A percentile compares a stretch with the other conserved stretches of the same genome.
phyloP scores from a whole-genome alignment of 2,113 vertebrate species.

The Spilogale gracilis region DNA sequence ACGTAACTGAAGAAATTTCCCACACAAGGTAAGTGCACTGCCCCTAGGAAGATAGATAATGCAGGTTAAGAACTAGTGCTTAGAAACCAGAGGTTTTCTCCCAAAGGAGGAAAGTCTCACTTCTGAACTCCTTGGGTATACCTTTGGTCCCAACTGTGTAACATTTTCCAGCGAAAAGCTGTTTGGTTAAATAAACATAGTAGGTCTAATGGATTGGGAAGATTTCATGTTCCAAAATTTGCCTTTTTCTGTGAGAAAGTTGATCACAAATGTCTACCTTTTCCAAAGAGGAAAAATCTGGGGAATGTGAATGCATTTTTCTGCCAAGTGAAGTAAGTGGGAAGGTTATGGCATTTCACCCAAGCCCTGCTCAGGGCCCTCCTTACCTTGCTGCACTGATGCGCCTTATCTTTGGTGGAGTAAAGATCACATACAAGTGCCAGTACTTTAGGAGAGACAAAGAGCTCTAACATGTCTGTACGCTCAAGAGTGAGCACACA shows the following conservation, averaged over 20 bases:
- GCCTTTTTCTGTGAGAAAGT: neutral
- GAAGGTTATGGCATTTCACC: neutral
- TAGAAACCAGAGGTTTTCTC: neutral
- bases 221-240: neutral
- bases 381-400: too few relatives aligned
- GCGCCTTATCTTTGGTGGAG: neutral
- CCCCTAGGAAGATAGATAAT: neutral
- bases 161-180: neutral
- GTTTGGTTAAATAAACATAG: neutral
- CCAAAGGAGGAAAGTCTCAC: neutral
- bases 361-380: neutral
- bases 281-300: slow-evolving; percentile 14
- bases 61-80: neutral
- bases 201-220: neutral
- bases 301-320: neutral
- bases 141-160: neutral
- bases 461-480: neutral
- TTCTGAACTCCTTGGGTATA: neutral
- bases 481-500: neutral
- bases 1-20: neutral
- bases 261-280: neutral
- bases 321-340: neutral
- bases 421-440: neutral
- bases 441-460: neutral
- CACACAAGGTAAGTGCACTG: neutral